These are phyloP conservation scores for Allolobophora icterica DNA, from an alignment of 2,888 invertebrate species.

Conservation along the genomic window DNA sequence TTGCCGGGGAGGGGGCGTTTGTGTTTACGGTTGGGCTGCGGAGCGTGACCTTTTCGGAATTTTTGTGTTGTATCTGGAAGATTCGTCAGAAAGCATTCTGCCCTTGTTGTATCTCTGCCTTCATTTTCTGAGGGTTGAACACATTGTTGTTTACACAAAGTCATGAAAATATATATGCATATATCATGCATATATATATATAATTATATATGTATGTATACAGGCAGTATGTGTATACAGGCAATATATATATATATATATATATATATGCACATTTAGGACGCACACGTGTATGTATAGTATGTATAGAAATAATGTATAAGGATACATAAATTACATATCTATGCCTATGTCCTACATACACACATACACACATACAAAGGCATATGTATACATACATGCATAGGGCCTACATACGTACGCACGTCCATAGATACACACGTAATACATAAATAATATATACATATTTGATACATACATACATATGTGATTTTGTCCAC, in stretches of 20 bases:
- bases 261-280: too few relatives aligned
- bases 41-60: background rate
- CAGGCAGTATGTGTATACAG: too few relatives aligned
- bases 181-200: background rate
- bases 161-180: background rate
- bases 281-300: background rate
- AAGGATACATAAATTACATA: too few relatives aligned
- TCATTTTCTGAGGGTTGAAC: background rate
- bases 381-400: too few relatives aligned
- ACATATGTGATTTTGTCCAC: too few relatives aligned
- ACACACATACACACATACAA: background rate
- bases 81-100: background rate
- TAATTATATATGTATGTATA: background rate
- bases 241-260: too few relatives aligned
- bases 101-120: background rate
- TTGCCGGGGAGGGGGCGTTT: background rate
- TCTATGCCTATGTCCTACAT: conserved; percentile 69
- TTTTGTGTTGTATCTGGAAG: too few relatives aligned
- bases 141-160: background rate
- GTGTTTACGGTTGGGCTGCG: background rate
- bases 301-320: background rate
- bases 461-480: too few relatives aligned
- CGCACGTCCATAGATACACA: background rate
- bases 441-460: too few relatives aligned
- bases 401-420: too few relatives aligned